Evolutionary conservation across 2,888 invertebrate species (phyloP).

Genomic region (Acronicta psi): DNA sequence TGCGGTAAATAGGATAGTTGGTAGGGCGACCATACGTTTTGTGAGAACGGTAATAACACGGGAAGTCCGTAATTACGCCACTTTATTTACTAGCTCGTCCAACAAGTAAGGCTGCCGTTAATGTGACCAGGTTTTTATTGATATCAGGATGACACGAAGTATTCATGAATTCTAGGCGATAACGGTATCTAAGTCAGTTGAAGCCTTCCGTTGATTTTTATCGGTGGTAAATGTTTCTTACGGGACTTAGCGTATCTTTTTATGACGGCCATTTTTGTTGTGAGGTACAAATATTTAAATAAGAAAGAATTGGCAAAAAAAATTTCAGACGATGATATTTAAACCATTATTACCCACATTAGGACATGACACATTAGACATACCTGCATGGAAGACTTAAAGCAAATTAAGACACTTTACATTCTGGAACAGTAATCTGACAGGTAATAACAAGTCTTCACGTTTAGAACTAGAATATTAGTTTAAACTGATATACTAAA

Average conservation of each 20-base stretch:
- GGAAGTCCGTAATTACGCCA: constrained; percentile 70
- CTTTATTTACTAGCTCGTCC: constrained; percentile 53
- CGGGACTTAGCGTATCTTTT: constrained; percentile 28
- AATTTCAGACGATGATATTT: too few relatives aligned
- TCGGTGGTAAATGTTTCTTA: constrained; percentile 33
- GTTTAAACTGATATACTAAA: too few relatives aligned
- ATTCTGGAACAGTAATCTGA: too few relatives aligned
- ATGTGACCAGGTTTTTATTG: constrained; percentile 50
- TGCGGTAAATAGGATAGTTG: constrained; percentile 61
- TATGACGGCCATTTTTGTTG: constrained; percentile 15
- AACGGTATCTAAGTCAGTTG: constrained; percentile 45
- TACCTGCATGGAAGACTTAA: too few relatives aligned
- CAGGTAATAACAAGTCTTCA: too few relatives aligned
- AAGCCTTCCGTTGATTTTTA: constrained; percentile 35
- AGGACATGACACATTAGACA: too few relatives aligned
- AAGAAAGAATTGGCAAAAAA: too few relatives aligned
- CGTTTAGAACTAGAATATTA: too few relatives aligned
- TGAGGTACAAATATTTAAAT: neutral
- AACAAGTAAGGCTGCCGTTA: constrained; percentile 43
- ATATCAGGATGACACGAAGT: constrained; percentile 36
- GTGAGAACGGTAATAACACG: constrained; percentile 66
- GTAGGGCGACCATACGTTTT: constrained; percentile 57
- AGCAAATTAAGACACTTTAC: too few relatives aligned
- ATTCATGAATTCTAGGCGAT: constrained; percentile 38
- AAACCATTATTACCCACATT: too few relatives aligned